Conservation (phyloP, 2,797 vertebrate genomes). For the Sphenodon punctatus region DNA sequence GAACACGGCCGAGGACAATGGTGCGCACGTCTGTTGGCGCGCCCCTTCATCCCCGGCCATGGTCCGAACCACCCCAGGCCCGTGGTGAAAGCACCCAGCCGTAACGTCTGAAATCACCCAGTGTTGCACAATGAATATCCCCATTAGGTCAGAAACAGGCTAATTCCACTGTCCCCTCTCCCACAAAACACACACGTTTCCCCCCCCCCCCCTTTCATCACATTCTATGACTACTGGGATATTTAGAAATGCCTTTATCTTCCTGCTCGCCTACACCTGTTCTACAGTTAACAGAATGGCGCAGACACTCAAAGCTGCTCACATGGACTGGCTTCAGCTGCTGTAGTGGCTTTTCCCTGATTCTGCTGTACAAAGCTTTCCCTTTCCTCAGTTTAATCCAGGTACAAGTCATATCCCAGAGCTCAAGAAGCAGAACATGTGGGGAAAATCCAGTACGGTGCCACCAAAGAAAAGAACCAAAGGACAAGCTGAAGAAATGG, state of each 20-base stretch:
- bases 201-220: background rate
- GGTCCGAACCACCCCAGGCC: too few species aligned
- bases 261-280: background rate
- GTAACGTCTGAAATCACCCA: too few species aligned
- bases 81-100: too few species aligned
- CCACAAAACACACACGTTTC: too few species aligned
- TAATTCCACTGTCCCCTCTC: too few species aligned
- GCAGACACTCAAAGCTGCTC: background rate
- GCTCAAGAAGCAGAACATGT: background rate
- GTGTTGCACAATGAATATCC: accelerated
- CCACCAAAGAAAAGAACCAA: background rate
- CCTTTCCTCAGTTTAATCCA: background rate
- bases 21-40: too few species aligned
- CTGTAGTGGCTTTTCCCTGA: background rate
- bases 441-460: background rate
- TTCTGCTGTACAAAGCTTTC: background rate
- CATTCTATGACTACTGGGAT: background rate
- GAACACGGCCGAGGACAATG: too few species aligned
- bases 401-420: constrained; percentile 6
- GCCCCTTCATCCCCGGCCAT: too few species aligned
- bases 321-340: background rate
- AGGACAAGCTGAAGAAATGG: background rate
- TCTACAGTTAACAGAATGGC: accelerated
- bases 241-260: background rate
- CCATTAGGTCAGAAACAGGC: background rate